Evolutionary conservation across 2,888 invertebrate species (phyloP).

Genomic region (Xylocampa areola): DNA sequence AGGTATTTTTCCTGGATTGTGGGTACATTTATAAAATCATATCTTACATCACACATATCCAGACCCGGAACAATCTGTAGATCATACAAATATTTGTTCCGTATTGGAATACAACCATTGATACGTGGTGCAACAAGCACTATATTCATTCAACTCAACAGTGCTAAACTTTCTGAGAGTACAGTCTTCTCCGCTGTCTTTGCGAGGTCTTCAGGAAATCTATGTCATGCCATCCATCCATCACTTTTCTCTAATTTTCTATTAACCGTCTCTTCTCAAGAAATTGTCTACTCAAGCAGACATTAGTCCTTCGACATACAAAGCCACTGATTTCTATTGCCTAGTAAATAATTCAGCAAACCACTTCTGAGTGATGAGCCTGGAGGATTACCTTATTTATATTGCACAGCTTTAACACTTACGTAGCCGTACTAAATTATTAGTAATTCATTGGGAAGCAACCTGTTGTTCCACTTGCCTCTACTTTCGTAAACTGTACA

Average conservation of each 20-base stretch:
- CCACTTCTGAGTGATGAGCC: slow-evolving; percentile 44
- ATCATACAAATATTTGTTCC: too few species aligned
- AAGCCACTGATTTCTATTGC: slow-evolving; percentile 28
- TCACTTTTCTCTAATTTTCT: background rate
- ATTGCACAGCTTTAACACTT: slow-evolving; percentile 54
- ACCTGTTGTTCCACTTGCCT: slow-evolving; percentile 48
- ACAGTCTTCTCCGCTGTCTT: too few species aligned
- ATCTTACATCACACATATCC: too few species aligned
- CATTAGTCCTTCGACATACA: background rate
- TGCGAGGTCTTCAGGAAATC: too few species aligned
- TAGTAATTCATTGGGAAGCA: slow-evolving; percentile 54
- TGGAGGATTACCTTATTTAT: slow-evolving; percentile 50
- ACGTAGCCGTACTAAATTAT: slow-evolving; percentile 45
- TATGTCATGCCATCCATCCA: background rate
- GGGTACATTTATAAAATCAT: too few species aligned
- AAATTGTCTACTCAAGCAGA: background rate
- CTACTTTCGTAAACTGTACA: slow-evolving; percentile 22
- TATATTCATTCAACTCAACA: too few species aligned
- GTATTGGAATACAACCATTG: too few species aligned
- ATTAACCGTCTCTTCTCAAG: background rate
- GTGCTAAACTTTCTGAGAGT: too few species aligned
- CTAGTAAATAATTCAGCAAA: slow-evolving; percentile 46
- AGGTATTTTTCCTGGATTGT: too few species aligned
- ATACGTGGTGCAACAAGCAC: too few species aligned
- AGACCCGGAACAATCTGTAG: too few species aligned